Percentiles rank a stretch among this genome's conserved stretches.
phyloP scores from a whole-genome alignment of 2,888 invertebrate genomes.

The Helobdella robusta region DNA sequence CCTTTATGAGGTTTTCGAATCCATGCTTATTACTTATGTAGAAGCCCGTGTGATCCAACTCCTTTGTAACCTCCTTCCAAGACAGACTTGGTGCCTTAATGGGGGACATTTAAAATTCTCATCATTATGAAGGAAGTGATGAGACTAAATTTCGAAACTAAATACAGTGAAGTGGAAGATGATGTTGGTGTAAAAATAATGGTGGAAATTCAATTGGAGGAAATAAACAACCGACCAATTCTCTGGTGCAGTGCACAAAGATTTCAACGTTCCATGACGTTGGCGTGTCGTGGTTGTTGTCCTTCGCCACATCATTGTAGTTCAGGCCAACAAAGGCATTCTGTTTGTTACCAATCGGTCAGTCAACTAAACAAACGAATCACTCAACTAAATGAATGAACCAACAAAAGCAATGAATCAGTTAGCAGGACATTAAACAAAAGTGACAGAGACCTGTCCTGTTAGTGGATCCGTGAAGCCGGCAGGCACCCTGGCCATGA shows the following conservation, averaged over 20 bases:
- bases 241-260: conserved; percentile 82
- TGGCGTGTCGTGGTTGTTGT: conserved; percentile 47
- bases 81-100: conserved; percentile 54
- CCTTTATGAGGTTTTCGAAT: conserved; percentile 67
- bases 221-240: conserved; percentile 57
- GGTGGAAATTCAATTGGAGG: background rate
- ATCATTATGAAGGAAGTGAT: background rate
- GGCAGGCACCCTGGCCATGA: conserved; percentile 40
- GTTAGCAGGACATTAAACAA: background rate
- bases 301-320: conserved; percentile 38
- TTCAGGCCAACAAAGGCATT: conserved; percentile 25
- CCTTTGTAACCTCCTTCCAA: conserved; percentile 84
- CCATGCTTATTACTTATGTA: conserved; percentile 61
- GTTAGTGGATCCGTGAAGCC: conserved; percentile 50
- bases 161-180: no score
- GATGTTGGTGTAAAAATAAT: background rate
- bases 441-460: conserved; percentile 35
- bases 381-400: background rate
- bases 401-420: background rate
- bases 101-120: background rate
- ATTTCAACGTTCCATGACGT: conserved; percentile 84
- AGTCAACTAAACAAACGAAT: no score
- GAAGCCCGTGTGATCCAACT: conserved; percentile 83
- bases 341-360: background rate
- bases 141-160: no score